Conservation (phyloP, 2,113 vertebrate species). For the Daphoenositta chrysoptera region DNA sequence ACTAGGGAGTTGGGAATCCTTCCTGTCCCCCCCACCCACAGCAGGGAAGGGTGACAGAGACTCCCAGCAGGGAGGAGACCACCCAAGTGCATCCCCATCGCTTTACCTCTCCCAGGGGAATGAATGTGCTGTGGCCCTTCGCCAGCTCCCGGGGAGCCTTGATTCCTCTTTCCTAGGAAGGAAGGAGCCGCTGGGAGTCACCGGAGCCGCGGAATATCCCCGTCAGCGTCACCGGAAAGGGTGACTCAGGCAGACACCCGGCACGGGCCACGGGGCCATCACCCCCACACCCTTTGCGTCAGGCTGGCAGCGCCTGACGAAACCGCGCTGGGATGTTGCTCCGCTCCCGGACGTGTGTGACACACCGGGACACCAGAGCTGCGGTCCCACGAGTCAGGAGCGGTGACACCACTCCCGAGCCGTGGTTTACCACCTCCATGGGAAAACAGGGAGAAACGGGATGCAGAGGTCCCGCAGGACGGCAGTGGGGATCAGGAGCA, state of each 20-base stretch:
- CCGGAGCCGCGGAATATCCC: background rate
- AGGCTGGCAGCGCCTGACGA: background rate
- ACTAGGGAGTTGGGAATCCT: accelerated
- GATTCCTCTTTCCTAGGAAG: slow-evolving; percentile 43
- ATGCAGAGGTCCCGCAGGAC: background rate
- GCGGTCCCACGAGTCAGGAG: background rate
- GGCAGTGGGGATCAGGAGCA: accelerated
- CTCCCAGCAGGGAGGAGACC: background rate
- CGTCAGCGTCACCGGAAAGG: background rate
- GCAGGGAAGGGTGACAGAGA: background rate
- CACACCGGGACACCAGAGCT: background rate
- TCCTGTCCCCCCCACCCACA: background rate
- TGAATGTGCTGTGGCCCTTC: slow-evolving; percentile 69
- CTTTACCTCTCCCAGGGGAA: slow-evolving; percentile 70
- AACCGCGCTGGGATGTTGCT: background rate
- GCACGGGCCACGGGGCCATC: background rate
- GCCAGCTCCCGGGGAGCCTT: slow-evolving; percentile 9
- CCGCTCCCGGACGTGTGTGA: background rate
- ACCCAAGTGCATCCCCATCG: accelerated
- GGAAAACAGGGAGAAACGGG: background rate
- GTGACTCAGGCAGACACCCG: background rate
- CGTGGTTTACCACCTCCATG: accelerated
- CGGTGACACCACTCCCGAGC: background rate
- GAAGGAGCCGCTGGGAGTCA: background rate
- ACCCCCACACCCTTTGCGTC: background rate